These are phyloP conservation scores for Micromussa lordhowensis DNA, from an alignment of 92 coral and sea anemone species.

Conservation along the genomic window DNA sequence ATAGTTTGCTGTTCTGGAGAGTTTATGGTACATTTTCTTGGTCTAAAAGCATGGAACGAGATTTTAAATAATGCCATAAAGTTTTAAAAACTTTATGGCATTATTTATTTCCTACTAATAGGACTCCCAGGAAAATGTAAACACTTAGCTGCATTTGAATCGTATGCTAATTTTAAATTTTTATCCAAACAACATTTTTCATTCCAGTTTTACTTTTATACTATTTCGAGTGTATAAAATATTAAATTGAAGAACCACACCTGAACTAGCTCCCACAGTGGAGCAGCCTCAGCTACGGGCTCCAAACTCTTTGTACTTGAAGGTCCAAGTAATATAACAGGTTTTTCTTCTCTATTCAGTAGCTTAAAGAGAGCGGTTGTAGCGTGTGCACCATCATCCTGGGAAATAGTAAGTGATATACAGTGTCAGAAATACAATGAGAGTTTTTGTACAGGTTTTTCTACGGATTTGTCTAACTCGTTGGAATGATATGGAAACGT, in stretches of 20 bases:
- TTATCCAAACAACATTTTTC: background rate
- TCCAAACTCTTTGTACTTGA: conserved; percentile 65
- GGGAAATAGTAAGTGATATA: background rate
- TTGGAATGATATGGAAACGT: background rate
- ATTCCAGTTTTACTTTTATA: background rate
- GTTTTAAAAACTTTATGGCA: no score
- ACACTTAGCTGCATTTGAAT: no score
- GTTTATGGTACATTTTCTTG: no score
- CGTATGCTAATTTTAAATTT: no score
- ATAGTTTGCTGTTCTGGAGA: no score
- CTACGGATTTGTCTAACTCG: background rate
- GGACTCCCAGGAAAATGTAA: no score
- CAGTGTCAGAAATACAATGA: background rate
- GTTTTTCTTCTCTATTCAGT: conserved; percentile 55
- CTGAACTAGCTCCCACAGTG: conserved; percentile 66
- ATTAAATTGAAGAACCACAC: conserved; percentile 21
- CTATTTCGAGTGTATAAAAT: background rate
- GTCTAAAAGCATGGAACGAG: no score
- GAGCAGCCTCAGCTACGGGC: conserved; percentile 74
- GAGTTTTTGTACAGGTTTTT: background rate
- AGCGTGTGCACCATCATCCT: conserved; percentile 74
- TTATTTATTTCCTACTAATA: no score
- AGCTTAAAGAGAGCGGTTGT: conserved; percentile 62
- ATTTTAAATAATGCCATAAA: no score
- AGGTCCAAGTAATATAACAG: conserved; percentile 83